Evolutionary conservation across 2,888 invertebrate species (phyloP).

Genomic region (Hoplodrina blanda): DNA sequence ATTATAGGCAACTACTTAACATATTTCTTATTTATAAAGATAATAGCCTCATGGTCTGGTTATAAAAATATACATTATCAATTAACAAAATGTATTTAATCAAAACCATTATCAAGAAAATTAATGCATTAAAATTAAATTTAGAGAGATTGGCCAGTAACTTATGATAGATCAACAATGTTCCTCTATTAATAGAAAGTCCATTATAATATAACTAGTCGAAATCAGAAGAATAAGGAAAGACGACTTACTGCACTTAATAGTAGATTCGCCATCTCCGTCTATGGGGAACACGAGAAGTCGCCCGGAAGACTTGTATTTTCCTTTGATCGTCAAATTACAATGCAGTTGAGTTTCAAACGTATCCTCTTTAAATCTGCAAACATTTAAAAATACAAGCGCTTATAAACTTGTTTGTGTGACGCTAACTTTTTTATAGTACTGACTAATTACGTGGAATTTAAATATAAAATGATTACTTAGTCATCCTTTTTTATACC

Average conservation of each 20-base stretch:
- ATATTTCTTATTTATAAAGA: too few species aligned
- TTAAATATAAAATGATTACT: neutral
- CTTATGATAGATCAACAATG: neutral
- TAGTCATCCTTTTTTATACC: slow-evolving; percentile 1
- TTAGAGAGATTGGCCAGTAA: neutral
- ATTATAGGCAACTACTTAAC: too few species aligned
- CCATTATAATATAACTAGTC: neutral
- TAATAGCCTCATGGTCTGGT: neutral
- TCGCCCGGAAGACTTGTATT: slow-evolving; percentile 75
- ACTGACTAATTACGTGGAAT: neutral
- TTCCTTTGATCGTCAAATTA: slow-evolving; percentile 77
- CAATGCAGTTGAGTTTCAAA: slow-evolving; percentile 76
- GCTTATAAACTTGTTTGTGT: slow-evolving; percentile 14
- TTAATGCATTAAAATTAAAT: neutral
- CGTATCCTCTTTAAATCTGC: slow-evolving; percentile 69
- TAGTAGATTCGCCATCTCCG: slow-evolving; percentile 76
- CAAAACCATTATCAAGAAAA: neutral
- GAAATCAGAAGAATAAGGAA: neutral
- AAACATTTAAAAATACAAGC: slow-evolving; percentile 15
- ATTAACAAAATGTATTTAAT: neutral
- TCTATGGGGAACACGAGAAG: slow-evolving; percentile 77
- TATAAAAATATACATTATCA: neutral
- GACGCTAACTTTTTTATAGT: slow-evolving; percentile 7
- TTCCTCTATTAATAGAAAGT: neutral
- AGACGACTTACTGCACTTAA: slow-evolving; percentile 76